These are phyloP conservation scores for Halocaridina rubra DNA, from an alignment of 2,888 invertebrate species.

Conservation along the genomic window DNA sequence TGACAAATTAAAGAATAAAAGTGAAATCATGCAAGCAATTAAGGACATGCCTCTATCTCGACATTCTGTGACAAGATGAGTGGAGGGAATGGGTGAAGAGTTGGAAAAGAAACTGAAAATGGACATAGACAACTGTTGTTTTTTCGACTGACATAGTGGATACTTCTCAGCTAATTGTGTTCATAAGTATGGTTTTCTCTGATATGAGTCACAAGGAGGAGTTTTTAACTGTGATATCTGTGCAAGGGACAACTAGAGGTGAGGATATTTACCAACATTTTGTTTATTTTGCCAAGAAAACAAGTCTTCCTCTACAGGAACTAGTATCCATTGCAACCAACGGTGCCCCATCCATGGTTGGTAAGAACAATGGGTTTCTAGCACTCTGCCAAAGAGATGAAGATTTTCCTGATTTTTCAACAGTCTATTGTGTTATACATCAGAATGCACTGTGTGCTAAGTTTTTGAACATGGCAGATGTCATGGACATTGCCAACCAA, in stretches of 20 bases:
- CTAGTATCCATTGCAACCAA: slow-evolving; percentile 10
- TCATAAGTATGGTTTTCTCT: too few species aligned
- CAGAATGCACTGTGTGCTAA: not conserved
- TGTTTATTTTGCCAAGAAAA: slow-evolving; percentile 18
- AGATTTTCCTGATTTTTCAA: not conserved
- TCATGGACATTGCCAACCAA: not conserved
- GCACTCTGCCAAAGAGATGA: not conserved
- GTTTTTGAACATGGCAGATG: slow-evolving; percentile 14
- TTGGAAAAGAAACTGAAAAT: slow-evolving; percentile 13
- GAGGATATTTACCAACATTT: slow-evolving; percentile 16
- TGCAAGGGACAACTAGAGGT: slow-evolving; percentile 4
- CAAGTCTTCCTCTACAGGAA: not conserved
- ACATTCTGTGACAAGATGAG: slow-evolving; percentile 7
- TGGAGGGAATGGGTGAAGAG: slow-evolving; percentile 13
- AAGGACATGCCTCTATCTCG: slow-evolving; percentile 5
- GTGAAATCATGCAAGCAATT: slow-evolving; percentile 14
- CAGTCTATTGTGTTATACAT: slow-evolving; percentile 1
- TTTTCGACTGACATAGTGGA: slow-evolving; percentile 7
- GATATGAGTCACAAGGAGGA: slow-evolving; percentile 15
- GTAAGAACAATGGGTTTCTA: not conserved
- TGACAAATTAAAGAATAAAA: not conserved
- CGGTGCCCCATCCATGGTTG: not conserved
- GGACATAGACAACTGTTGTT: not conserved
- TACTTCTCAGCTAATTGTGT: slow-evolving; percentile 18
- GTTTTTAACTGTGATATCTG: slow-evolving; percentile 12